phyloP scores from a whole-genome alignment of 30 jellyfish, hydroid and myxozoan genomes.

The Haliclystus octoradiatus region DNA sequence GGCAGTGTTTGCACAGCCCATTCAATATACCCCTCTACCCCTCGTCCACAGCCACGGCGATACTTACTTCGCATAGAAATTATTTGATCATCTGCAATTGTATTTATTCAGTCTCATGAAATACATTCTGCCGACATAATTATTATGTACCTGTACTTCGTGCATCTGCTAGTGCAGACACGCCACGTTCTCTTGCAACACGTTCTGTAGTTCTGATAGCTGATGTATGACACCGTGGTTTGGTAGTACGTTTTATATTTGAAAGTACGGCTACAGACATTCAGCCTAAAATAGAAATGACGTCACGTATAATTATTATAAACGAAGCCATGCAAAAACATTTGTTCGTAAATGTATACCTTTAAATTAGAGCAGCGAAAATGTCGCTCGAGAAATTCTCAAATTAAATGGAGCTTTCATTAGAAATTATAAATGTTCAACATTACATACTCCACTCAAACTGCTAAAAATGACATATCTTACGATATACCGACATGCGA shows the following conservation, averaged over 20 bases:
- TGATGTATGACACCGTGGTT: conserved; percentile 25
- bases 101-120: too few species aligned
- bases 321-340: too few species aligned
- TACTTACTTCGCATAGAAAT: background rate
- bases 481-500: too few species aligned
- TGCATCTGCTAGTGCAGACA: conserved; percentile 50
- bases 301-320: background rate
- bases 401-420: too few species aligned
- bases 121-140: background rate
- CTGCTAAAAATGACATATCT: too few species aligned
- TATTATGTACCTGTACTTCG: conserved; percentile 53
- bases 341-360: background rate
- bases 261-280: conserved; percentile 42
- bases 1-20: too few species aligned
- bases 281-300: conserved; percentile 6
- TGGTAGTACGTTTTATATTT: conserved; percentile 39
- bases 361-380: background rate
- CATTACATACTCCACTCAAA: too few species aligned
- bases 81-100: too few species aligned
- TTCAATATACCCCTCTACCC: too few species aligned
- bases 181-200: conserved; percentile 65
- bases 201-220: conserved; percentile 67
- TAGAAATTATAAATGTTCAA: too few species aligned
- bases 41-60: background rate
- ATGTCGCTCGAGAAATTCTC: background rate